A percentile compares a stretch with the other conserved stretches of the same genome.
These are phyloP conservation scores for Pterocles orientalis DNA, from an alignment of 2,113 vertebrate species.

Conservation along the genomic window DNA sequence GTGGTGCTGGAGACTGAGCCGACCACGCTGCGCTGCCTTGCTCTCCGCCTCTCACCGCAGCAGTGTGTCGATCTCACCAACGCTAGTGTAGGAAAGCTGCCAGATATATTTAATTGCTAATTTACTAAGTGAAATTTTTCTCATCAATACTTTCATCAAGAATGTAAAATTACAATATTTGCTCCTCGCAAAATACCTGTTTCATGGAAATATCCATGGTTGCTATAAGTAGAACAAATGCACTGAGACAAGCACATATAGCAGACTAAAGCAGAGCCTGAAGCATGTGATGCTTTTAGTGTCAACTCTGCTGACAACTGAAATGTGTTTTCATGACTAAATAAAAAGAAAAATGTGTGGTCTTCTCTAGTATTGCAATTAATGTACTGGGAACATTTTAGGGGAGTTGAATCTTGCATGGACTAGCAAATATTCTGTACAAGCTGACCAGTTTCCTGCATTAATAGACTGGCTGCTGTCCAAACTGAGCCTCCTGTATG, in stretches of 20 bases:
- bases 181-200: not conserved
- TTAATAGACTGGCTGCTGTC: not conserved
- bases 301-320: not conserved
- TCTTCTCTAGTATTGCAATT: not conserved
- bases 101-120: not conserved
- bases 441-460: constrained; percentile 15
- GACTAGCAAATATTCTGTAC: not conserved
- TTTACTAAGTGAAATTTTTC: not conserved
- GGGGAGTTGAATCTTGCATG: not conserved
- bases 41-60: not conserved
- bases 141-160: not conserved
- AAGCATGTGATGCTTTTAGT: not conserved
- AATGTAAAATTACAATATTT: not conserved
- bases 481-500: not conserved
- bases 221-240: not conserved
- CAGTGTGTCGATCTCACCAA: not conserved
- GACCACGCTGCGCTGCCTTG: rapidly evolving
- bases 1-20: rapidly evolving
- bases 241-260: not conserved
- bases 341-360: not conserved
- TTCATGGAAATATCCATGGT: not conserved
- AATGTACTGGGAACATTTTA: not conserved
- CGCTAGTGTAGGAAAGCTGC: not conserved
- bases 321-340: not conserved
- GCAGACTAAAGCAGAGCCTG: not conserved